These are phyloP conservation scores for Heliothis peltigera DNA, from an alignment of 2,888 invertebrate species.

Conservation along the genomic window DNA sequence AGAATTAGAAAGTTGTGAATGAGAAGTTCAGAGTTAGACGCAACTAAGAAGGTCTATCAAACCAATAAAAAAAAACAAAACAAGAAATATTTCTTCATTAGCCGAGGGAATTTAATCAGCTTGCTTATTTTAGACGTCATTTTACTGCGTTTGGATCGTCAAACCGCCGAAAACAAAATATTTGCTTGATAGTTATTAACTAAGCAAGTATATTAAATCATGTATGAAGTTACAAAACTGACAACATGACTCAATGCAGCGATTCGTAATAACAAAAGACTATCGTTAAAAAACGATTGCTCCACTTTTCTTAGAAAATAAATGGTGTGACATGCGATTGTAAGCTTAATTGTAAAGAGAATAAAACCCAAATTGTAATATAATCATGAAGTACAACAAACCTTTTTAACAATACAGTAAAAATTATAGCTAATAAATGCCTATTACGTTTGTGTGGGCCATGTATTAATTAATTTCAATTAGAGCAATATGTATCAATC, in stretches of 20 bases:
- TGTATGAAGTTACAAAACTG: too few species aligned
- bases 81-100: slow-evolving; percentile 32
- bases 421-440: slow-evolving; percentile 22
- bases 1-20: too few species aligned
- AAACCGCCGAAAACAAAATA: too few species aligned
- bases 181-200: too few species aligned
- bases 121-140: slow-evolving; percentile 27
- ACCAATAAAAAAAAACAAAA: slow-evolving; percentile 4
- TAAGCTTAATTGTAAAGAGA: not conserved
- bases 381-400: slow-evolving; percentile 8
- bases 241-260: not conserved
- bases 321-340: not conserved
- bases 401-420: slow-evolving; percentile 16
- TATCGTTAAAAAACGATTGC: slow-evolving; percentile 1
- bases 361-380: not conserved
- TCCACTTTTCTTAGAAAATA: not conserved
- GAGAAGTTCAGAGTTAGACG: too few species aligned
- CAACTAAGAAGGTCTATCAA: too few species aligned
- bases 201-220: too few species aligned
- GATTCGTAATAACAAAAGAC: slow-evolving; percentile 1
- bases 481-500: not conserved
- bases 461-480: slow-evolving; percentile 9
- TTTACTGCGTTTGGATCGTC: slow-evolving; percentile 7
- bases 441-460: slow-evolving; percentile 10
- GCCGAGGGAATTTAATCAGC: slow-evolving; percentile 48